Percentiles rank a stretch among this genome's conserved stretches.
phyloP scores from a whole-genome alignment of 2,888 invertebrate species.

The Nomada hirtipes region DNA sequence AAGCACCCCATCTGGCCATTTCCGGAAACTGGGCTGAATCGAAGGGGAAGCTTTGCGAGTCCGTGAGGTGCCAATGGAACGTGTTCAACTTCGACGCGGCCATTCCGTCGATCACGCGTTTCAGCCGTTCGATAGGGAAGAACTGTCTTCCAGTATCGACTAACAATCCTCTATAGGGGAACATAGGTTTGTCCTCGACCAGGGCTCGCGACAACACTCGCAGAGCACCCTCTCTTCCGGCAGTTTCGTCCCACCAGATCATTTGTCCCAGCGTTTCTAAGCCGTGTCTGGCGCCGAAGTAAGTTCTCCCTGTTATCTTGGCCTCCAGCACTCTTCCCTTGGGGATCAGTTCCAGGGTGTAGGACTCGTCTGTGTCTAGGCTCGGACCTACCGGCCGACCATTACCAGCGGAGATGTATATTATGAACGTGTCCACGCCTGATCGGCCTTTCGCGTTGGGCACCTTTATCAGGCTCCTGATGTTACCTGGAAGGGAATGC shows the following conservation, averaged over 20 bases:
- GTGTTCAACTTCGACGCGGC: conserved; percentile 95
- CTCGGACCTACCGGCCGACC: conserved; percentile 86
- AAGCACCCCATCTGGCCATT: conserved; percentile 93
- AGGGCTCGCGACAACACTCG: conserved; percentile 88
- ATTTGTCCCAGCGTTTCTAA: conserved; percentile 92
- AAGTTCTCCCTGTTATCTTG: conserved; percentile 88
- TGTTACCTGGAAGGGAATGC: conserved; percentile 72
- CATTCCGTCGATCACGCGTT: conserved; percentile 94
- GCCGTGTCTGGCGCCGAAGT: conserved; percentile 92
- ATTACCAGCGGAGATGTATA: conserved; percentile 81
- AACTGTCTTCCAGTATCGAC: conserved; percentile 97
- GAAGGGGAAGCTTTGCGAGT: conserved; percentile 97
- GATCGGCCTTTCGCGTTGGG: conserved; percentile 77
- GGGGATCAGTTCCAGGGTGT: conserved; percentile 87
- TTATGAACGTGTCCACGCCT: conserved; percentile 76
- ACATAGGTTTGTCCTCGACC: conserved; percentile 92
- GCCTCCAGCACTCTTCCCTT: conserved; percentile 86
- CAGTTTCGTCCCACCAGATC: conserved; percentile 91
- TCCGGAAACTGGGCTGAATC: conserved; percentile 91
- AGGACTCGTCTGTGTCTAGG: conserved; percentile 91
- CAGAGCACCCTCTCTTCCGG: conserved; percentile 86
- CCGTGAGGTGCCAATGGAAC: conserved; percentile 96
- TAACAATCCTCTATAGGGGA: conserved; percentile 93
- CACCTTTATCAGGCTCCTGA: conserved; percentile 77
- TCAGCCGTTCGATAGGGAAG: conserved; percentile 90